phyloP scores from a whole-genome alignment of 2,113 vertebrate genomes.

The Vombatus ursinus region DNA sequence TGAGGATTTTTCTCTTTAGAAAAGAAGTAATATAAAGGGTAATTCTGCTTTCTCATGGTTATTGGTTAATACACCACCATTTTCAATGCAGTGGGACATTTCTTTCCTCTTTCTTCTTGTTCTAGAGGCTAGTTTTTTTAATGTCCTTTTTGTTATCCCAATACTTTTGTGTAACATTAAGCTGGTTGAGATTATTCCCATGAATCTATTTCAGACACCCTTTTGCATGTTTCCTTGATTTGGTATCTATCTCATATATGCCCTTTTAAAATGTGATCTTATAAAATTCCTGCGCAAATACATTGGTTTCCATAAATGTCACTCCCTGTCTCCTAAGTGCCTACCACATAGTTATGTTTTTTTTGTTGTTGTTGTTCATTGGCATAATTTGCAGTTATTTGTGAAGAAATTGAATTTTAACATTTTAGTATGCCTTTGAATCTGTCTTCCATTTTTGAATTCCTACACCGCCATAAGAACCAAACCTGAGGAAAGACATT shows the following conservation, averaged over 20 bases:
- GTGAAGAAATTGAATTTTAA: background rate
- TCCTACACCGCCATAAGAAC: background rate
- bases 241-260: background rate
- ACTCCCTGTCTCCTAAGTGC: background rate
- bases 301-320: background rate
- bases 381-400: background rate
- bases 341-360: background rate
- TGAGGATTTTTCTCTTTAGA: background rate
- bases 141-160: background rate
- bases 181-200: background rate
- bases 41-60: background rate
- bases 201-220: background rate
- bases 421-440: background rate
- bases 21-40: background rate
- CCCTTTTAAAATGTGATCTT: background rate
- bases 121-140: background rate
- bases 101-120: background rate
- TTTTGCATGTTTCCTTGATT: background rate
- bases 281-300: background rate
- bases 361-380: too few relatives aligned
- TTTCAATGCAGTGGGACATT: background rate
- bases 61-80: background rate
- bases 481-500: background rate
- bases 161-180: background rate
- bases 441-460: background rate